Evolutionary conservation across 2,797 vertebrate species (phyloP), one percentile per base, ranked within the genome.

Genomic region (Lophius americanus): DNA sequence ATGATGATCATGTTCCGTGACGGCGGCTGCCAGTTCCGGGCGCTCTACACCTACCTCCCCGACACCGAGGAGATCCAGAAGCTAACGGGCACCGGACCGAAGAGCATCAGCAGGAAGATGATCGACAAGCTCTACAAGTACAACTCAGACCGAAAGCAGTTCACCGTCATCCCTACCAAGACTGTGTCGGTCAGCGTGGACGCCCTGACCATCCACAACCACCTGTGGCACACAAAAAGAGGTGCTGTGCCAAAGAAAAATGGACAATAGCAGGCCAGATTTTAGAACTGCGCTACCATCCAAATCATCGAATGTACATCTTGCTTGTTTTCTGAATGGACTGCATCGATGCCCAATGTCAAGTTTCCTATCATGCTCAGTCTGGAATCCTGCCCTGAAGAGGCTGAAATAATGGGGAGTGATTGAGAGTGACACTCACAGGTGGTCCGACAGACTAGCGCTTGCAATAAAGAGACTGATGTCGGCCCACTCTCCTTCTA

Each of bases 121-220:
- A 96, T 99, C 3, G 98, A 99, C 90, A 99, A 97, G 87, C 93
- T 99, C 60, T 99, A 99, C 79, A 99, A 99, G 81, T 99, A 99
- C 92, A 99, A 93, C 88, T 99, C 97, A 0, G 97, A 98, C 93
- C 94, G 97, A 2, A 99, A 98, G 87, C 97, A 98, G 92, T 99
- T 99, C 64, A 98, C 93, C 0, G 91, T 95, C 87, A 99, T 99
- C 73, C 97, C 97, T 0, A 95, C 97, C 92, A 98, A 98, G 91
- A 99, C 97, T 68, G 96, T 99, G 93, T 99, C 97, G 0, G 97
- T 96, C 86, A 99, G 96, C 0, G 96, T 99, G 90, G 97, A 99
- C 2, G 97, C 97, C 0, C 91, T 99, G 60, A 99, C 97, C 1
- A 98, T 99, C 65, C 97, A 98, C 68, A 98, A 96, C 93, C 95